Evolutionary conservation across 2,797 vertebrate genomes (phyloP), one percentile per base, ranked within the genome.

Genomic region (Strix occidentalis): DNA sequence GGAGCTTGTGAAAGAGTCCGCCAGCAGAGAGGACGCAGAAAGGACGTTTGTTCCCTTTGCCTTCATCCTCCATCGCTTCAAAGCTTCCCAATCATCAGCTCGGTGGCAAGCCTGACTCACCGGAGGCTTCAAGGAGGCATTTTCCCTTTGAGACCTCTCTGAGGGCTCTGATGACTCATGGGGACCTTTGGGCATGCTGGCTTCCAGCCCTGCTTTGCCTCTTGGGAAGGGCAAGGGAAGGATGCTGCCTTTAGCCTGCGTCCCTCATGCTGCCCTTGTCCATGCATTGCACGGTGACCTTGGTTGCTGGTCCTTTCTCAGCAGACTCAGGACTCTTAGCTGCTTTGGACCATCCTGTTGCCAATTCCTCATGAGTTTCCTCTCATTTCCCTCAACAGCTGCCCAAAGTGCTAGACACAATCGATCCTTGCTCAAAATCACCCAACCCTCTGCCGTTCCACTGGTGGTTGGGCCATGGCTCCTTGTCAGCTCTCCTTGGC

Each of bases 221-320:
- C 26, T 39, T 9, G 33, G 76, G 48, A 88, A 91, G 70, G 70
- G 10, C 24, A 26, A 57, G 29, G 69, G n/a, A 58, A 50, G 16
- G 85, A 19, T 11, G 23, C 14, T 93, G 91, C 56, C 88, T 11
- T 28, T 56, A 80, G 69, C 69, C 80, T 19, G 3, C 21, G 16
- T 43, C 45, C 31, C 41, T 33, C 65, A 1, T 4, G 0, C n/a
- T 0, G 1, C n/a, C 25, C 41, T 0, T 0, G 6, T 20, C 21
- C 33, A 10, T 16, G 29, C 17, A 0, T 25, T 28, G 13, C 63
- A 4, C 1, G 0, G 53, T 14, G 33, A 23, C 60, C 37, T 54
- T 13, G 10, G 29, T 11, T 39, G 6, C 12, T 21, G 46, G 7
- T 28, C 37, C 35, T 50, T 16, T 17, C 48, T 43, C 43, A 14